phyloP scores from a whole-genome alignment of 1,140 invertebrate species.

The Patella vulgata region DNA sequence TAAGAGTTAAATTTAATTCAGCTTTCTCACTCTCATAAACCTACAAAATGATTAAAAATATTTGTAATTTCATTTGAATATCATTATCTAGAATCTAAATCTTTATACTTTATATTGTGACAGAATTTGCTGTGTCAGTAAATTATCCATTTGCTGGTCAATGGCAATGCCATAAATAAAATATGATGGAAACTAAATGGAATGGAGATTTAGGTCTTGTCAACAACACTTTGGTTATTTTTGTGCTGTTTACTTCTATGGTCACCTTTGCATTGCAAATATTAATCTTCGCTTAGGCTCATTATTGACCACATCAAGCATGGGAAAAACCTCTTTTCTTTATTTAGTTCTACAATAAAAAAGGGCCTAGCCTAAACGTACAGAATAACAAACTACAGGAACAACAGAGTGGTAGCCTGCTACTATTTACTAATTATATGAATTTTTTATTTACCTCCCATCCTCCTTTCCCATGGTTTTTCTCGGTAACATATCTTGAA shows the following conservation, averaged over 20 bases:
- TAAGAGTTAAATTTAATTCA: slow-evolving; percentile 6
- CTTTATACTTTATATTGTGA: neutral
- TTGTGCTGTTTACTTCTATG: neutral
- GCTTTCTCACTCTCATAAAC: neutral
- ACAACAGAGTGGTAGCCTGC: neutral
- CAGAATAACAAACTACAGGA: neutral
- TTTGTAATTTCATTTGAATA: neutral
- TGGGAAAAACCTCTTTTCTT: neutral
- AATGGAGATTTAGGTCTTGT: neutral
- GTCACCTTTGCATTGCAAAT: neutral
- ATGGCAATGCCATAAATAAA: neutral
- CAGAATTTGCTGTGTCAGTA: neutral
- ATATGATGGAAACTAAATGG: neutral
- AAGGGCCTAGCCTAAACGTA: neutral
- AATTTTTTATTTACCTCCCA: too few species aligned
- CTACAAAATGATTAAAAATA: neutral
- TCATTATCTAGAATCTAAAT: neutral
- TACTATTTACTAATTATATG: neutral
- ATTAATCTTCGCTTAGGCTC: neutral
- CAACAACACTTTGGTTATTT: neutral
- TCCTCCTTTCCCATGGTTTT: neutral
- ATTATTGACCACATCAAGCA: too few species aligned
- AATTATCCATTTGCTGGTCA: neutral
- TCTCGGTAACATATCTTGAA: neutral
- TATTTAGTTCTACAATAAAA: neutral